Evolutionary conservation across 1,140 invertebrate species (phyloP), one percentile per base, ranked within the genome.

Genomic region (Tetragnatha versicolor): DNA sequence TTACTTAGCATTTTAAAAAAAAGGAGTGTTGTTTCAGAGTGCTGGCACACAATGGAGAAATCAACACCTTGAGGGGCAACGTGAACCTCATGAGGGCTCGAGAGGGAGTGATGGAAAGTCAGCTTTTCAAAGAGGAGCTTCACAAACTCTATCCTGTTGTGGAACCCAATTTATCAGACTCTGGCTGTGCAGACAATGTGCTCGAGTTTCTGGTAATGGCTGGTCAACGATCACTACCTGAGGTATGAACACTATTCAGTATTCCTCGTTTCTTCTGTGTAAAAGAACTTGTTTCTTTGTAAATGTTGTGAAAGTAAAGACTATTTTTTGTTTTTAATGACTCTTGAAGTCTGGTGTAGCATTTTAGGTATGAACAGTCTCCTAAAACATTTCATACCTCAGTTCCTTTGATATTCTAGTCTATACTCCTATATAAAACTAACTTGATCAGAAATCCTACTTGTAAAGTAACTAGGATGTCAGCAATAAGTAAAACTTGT

Each of bases 11-110:
- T n/a, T n/a, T n/a, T n/a, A n/a, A n/a, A n/a, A n/a, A n/a, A n/a
- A n/a, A n/a, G n/a, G n/a, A n/a, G n/a, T n/a, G n/a, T n/a, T n/a
- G n/a, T 39, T 86, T 0, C 86, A 96, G 95, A 85, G 90, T 96
- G 75, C 87, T 99, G 72, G 97, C 97, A 78, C 98, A 99, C 87
- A 99, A 99, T 89, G 98, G 98, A 60, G 98, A 99, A 89, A 99
- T 99, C 84, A 99, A 99, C 87, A 99, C 97, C 5, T 89, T 99
- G 31, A 91, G 96, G 79, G 98, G 98, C 72, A 99, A 99, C 85
- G 94, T 98, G 0, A 99, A 99, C 87, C 90, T 96, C 60, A 99
- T 99, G 97, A 96, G 96, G 85, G 97, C 97, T 33, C 90, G 98
- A 68, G 98, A 99, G 87, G 98, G 98, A 73, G 95, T 98, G 0